Evolutionary conservation across 2,888 invertebrate genomes (phyloP).

Genomic region (Diarsia rubi): DNA sequence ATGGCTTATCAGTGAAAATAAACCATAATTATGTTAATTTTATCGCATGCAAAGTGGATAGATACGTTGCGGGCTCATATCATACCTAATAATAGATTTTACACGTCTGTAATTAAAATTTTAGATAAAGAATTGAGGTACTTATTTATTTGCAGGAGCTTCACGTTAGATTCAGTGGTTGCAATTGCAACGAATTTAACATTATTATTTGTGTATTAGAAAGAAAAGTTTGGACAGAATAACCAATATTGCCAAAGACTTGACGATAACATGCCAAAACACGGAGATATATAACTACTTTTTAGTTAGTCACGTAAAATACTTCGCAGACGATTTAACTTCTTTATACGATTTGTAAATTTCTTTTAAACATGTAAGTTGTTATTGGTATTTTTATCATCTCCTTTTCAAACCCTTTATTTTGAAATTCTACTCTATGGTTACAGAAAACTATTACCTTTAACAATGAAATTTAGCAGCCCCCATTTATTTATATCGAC

Average conservation of each 20-base stretch:
- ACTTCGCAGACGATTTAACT: too few relatives aligned
- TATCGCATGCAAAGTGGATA: conserved; percentile 8
- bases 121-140: background rate
- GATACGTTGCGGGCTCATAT: background rate
- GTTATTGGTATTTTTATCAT: too few relatives aligned
- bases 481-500: too few relatives aligned
- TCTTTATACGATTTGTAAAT: too few relatives aligned
- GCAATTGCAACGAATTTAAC: background rate
- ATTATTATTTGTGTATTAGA: background rate
- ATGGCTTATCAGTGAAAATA: conserved; percentile 16
- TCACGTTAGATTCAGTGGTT: background rate
- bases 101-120: background rate
- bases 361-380: too few relatives aligned
- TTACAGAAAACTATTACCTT: too few relatives aligned
- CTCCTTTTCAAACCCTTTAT: too few relatives aligned
- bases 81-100: conserved; percentile 21
- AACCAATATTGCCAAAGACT: background rate
- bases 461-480: too few relatives aligned
- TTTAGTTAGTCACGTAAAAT: too few relatives aligned
- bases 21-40: conserved; percentile 24
- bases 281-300: too few relatives aligned
- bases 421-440: too few relatives aligned
- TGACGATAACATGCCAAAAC: background rate
- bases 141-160: background rate
- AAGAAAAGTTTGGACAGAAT: background rate